These are phyloP conservation scores for Centroberyx gerrardi DNA, from an alignment of 2,797 vertebrate genomes.

Conservation along the genomic window DNA sequence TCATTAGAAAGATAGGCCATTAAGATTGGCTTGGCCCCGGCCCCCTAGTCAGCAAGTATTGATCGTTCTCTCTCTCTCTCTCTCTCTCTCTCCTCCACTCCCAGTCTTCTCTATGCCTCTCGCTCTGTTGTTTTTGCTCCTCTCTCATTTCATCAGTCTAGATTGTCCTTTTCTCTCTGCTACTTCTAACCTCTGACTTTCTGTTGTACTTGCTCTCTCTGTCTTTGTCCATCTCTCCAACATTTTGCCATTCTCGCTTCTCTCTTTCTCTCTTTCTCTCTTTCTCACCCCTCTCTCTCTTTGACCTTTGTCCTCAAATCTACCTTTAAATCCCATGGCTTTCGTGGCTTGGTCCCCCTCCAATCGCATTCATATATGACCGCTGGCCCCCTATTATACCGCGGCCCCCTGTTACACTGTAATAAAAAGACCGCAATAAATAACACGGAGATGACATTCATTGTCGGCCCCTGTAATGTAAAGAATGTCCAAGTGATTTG, in stretches of 20 bases:
- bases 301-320: constrained; percentile 48
- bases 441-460: constrained; percentile 55
- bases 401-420: constrained; percentile 61
- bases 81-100: constrained; percentile 2
- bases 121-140: not conserved
- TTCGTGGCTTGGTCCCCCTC: constrained; percentile 16
- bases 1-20: constrained; percentile 56
- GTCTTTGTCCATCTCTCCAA: not conserved
- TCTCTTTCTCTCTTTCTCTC: constrained; percentile 8
- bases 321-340: constrained; percentile 41
- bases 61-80: constrained; percentile 30
- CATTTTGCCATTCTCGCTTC: not conserved
- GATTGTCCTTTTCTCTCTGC: not conserved
- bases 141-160: not conserved
- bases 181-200: not conserved
- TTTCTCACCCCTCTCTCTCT: constrained; percentile 11
- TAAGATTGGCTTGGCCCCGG: constrained; percentile 38
- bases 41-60: constrained; percentile 58
- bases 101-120: not conserved
- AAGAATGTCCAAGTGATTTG: constrained; percentile 65
- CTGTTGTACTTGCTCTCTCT: not conserved
- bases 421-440: constrained; percentile 68
- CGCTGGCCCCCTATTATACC: constrained; percentile 59
- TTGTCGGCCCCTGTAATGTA: constrained; percentile 66
- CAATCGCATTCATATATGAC: constrained; percentile 45